phyloP scores from a whole-genome alignment of 2,113 vertebrate species.

The Buteo buteo region DNA sequence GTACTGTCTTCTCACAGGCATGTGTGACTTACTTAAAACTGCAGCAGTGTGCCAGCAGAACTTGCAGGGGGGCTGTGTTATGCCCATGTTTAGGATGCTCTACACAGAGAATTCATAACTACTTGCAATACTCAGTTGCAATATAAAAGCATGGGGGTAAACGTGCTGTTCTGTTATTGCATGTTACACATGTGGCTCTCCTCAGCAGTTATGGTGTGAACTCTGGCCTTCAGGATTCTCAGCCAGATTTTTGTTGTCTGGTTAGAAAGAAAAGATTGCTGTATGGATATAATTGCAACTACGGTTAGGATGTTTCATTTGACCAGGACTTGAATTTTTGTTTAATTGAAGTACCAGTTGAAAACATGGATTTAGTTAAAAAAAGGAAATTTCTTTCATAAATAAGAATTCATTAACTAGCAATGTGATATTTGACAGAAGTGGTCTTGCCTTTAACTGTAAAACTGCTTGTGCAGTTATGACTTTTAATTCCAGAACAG shows the following conservation, averaged over 20 bases:
- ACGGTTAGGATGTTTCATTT: neutral
- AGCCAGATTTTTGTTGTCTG: neutral
- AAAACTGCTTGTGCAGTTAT: neutral
- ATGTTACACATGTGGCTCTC: neutral
- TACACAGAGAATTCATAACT: neutral
- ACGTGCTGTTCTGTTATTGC: rapidly evolving
- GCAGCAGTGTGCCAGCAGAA: neutral
- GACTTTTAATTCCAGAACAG: neutral
- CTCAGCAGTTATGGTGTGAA: neutral
- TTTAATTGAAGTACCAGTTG: neutral
- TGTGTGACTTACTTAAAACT: neutral
- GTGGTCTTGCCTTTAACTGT: neutral
- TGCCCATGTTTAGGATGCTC: neutral
- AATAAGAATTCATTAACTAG: neutral
- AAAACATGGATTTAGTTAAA: neutral
- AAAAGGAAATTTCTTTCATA: neutral
- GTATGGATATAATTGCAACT: neutral
- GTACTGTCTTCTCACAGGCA: neutral
- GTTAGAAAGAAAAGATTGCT: neutral
- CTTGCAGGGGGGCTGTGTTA: neutral
- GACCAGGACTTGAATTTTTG: neutral
- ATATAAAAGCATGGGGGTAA: neutral
- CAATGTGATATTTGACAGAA: neutral
- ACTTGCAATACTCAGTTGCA: neutral
- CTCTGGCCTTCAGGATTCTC: neutral